Evolutionary conservation across 2,113 vertebrate genomes (phyloP).

Genomic region (Hemiscyllium ocellatum): DNA sequence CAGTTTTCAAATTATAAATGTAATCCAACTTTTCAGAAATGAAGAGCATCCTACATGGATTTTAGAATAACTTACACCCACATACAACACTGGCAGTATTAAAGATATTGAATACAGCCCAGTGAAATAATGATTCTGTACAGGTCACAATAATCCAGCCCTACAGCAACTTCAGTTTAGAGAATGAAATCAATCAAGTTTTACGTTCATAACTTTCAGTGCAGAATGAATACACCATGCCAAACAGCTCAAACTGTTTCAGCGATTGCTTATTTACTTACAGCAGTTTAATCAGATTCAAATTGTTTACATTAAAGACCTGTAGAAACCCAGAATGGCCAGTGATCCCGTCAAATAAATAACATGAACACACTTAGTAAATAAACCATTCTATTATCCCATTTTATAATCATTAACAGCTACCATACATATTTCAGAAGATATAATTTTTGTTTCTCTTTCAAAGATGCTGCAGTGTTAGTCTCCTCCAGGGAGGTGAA

Average conservation of each 20-base stretch:
- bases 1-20: not conserved
- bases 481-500: not conserved
- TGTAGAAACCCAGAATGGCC: constrained; percentile 26
- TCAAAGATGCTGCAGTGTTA: not conserved
- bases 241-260: constrained; percentile 11
- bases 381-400: constrained; percentile 10
- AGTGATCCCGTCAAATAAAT: not conserved
- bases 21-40: not conserved
- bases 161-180: not conserved
- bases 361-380: constrained; percentile 3
- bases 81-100: constrained; percentile 5
- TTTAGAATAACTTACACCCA: constrained; percentile 5
- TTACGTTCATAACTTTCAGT: constrained; percentile 21
- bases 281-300: constrained; percentile 18
- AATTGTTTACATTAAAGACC: constrained; percentile 5
- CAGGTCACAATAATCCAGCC: constrained; percentile 17
- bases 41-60: not conserved
- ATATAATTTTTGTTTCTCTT: not conserved
- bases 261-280: not conserved
- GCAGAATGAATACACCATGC: not conserved
- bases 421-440: constrained; percentile 17
- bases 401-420: constrained; percentile 4
- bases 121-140: not conserved
- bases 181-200: not conserved
- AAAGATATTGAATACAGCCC: not conserved